Evolutionary conservation across 1,140 invertebrate genomes (phyloP).

Genomic region (Drosophila auraria): DNA sequence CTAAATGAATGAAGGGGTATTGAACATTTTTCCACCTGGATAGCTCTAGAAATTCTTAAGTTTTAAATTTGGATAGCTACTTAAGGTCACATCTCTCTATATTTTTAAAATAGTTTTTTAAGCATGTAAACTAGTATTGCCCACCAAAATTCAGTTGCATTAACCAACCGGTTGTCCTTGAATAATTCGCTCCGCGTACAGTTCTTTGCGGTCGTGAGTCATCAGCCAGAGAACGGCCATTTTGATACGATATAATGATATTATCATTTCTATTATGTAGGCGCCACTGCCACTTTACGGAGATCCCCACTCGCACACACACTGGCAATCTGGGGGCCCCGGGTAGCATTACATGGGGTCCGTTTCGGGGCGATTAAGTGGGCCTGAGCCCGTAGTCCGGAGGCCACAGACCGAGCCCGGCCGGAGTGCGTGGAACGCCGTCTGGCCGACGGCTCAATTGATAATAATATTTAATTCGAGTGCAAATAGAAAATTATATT

Average conservation of each 20-base stretch:
- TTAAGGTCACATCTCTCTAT: background rate
- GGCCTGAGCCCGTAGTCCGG: conserved; percentile 42
- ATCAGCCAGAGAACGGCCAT: conserved; percentile 48
- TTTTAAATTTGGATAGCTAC: too few species aligned
- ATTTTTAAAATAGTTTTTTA: background rate
- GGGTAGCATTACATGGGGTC: conserved; percentile 60
- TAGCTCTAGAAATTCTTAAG: background rate
- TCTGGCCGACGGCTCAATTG: conserved; percentile 68
- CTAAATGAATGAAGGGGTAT: background rate
- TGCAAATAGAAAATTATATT: conserved; percentile 84
- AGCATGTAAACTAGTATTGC: background rate
- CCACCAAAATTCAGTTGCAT: conserved; percentile 3
- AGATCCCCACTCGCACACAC: conserved; percentile 60
- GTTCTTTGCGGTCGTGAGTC: conserved; percentile 41
- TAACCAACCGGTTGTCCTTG: conserved; percentile 22
- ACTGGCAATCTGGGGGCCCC: conserved; percentile 40
- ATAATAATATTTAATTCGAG: conserved; percentile 81
- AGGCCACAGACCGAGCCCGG: conserved; percentile 29
- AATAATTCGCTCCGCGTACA: conserved; percentile 13
- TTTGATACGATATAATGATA: conserved; percentile 73
- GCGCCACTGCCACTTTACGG: conserved; percentile 76
- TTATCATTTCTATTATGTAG: conserved; percentile 75
- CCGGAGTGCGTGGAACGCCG: conserved; percentile 48
- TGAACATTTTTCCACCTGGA: background rate
- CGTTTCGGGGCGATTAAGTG: conserved; percentile 66